Evolutionary conservation across 2,888 invertebrate species (phyloP).

Genomic region (Frankliniella intonsa): DNA sequence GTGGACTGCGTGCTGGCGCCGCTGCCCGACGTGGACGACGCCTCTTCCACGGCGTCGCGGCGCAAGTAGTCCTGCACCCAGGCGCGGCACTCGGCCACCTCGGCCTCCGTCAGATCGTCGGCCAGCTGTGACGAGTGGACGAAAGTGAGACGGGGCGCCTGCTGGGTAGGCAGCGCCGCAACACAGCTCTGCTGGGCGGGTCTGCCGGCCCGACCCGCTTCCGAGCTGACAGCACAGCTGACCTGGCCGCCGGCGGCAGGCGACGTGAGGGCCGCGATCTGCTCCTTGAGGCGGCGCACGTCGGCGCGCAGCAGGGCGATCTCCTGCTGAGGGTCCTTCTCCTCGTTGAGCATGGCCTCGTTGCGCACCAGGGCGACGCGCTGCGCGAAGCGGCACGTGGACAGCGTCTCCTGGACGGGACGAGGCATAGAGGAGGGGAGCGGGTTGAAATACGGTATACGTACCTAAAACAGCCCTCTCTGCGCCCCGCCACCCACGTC

Average conservation of each 20-base stretch:
- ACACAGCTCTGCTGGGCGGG: too few relatives aligned
- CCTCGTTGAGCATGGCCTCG: constrained; percentile 48
- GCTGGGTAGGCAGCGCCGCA: background rate
- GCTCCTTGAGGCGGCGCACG: constrained; percentile 45
- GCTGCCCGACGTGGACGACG: background rate
- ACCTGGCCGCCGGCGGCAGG: constrained; percentile 31
- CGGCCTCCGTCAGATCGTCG: constrained; percentile 37
- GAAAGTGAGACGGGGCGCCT: background rate
- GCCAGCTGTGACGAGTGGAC: background rate
- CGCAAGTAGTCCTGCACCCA: constrained; percentile 40
- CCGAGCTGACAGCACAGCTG: background rate
- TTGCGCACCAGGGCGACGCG: constrained; percentile 51
- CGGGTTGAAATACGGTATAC: too few relatives aligned
- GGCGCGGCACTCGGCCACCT: constrained; percentile 40
- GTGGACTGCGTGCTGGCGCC: background rate
- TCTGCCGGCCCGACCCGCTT: too few relatives aligned
- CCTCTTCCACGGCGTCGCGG: constrained; percentile 22
- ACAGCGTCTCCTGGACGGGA: constrained; percentile 49
- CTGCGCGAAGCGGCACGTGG: constrained; percentile 54
- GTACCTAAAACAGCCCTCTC: too few relatives aligned
- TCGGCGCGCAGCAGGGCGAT: constrained; percentile 48
- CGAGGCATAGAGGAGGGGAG: background rate
- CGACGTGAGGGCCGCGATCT: constrained; percentile 40
- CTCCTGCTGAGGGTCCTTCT: constrained; percentile 45
- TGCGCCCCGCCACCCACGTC: constrained; percentile 39